phyloP scores from a whole-genome alignment of 2,797 vertebrate genomes.

The Sebastiscus albofasciatus region DNA sequence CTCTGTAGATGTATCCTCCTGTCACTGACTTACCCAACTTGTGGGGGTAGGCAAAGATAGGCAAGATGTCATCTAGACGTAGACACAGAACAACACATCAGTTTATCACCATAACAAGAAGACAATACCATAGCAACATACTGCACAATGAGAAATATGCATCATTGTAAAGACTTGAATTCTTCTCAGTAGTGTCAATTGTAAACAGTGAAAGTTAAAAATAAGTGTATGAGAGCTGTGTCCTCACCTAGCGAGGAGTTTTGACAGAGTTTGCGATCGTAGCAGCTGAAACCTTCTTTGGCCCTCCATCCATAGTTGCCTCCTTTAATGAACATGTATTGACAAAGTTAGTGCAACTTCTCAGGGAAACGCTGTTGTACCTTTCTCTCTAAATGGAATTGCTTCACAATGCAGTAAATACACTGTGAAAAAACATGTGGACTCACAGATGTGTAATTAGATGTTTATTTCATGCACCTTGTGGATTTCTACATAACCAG shows the following conservation, averaged over 20 bases:
- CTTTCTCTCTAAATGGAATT: background rate
- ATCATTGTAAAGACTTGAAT: background rate
- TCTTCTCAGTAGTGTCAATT: background rate
- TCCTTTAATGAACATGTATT: conserved; percentile 60
- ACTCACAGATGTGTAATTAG: background rate
- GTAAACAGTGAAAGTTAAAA: background rate
- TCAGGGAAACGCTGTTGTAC: background rate
- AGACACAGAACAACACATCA: conserved; percentile 7
- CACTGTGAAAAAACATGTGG: background rate
- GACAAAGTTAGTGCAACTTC: conserved; percentile 15
- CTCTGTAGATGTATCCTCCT: conserved; percentile 88
- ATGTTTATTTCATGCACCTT: conserved; percentile 14
- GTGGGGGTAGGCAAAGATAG: conserved; percentile 88
- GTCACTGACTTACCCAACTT: conserved; percentile 88
- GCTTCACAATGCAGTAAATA: background rate
- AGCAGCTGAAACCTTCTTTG: conserved; percentile 89
- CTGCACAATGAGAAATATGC: background rate
- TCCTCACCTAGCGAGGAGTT: conserved; percentile 86
- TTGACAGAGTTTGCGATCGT: conserved; percentile 85
- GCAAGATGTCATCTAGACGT: conserved; percentile 83
- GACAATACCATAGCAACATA: background rate
- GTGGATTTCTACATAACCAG: background rate
- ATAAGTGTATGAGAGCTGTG: background rate
- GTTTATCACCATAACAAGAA: background rate
- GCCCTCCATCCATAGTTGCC: conserved; percentile 90